Conservation (phyloP, 1,140 invertebrate species). For the Pachypsylla venusta region DNA sequence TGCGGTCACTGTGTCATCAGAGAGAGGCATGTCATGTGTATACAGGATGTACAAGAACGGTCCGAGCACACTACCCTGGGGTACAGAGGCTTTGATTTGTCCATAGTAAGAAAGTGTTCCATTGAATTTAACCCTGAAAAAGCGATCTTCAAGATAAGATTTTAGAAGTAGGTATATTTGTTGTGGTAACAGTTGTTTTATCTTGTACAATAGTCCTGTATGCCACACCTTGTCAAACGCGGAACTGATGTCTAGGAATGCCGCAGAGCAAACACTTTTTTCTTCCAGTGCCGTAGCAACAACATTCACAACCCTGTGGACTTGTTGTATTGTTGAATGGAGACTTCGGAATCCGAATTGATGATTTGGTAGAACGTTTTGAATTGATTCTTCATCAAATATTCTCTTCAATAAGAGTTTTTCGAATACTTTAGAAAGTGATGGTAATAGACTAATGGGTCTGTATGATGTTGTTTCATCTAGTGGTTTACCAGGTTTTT, state of each 20-base stretch:
- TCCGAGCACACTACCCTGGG: constrained; percentile 24
- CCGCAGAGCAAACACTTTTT: constrained; percentile 4
- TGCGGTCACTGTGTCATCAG: constrained; percentile 16
- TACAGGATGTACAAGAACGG: constrained; percentile 22
- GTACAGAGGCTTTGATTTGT: constrained; percentile 19
- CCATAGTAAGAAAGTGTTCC: background rate
- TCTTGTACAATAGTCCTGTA: constrained; percentile 9
- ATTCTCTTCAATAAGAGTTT: background rate
- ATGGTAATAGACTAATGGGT: background rate
- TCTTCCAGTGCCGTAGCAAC: constrained; percentile 8
- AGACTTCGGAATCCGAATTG: constrained; percentile 12
- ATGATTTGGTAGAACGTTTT: background rate
- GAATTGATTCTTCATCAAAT: background rate
- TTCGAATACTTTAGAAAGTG: constrained; percentile 10
- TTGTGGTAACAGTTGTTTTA: constrained; percentile 11
- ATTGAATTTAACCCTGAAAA: constrained; percentile 4
- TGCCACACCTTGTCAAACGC: constrained; percentile 23
- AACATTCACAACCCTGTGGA: constrained; percentile 5
- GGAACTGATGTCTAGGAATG: constrained; percentile 12
- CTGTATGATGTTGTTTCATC: constrained; percentile 2
- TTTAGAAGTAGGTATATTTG: constrained; percentile 5
- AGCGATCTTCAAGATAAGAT: constrained; percentile 9
- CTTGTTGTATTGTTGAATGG: too few species aligned
- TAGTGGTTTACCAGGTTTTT: too few species aligned
- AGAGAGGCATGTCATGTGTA: constrained; percentile 23